A percentile compares a stretch with the other conserved stretches of the same genome.
Evolutionary conservation across 2,113 vertebrate species (phyloP).

Genomic region (Alexandromys fortis): DNA sequence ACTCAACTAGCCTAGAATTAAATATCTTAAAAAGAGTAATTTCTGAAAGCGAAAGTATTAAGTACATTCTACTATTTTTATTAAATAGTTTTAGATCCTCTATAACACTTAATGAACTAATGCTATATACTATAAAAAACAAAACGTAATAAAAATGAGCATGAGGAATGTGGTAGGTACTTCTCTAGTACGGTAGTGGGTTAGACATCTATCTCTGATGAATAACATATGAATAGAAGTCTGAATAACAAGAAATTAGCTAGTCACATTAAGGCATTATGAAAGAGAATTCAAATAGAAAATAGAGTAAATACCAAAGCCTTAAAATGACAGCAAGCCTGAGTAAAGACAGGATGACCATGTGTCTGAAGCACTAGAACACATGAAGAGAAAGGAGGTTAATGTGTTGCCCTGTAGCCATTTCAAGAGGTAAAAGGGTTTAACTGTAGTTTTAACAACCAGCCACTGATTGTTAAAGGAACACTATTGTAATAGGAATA

Average conservation of each 20-base stretch:
- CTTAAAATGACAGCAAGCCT: background rate
- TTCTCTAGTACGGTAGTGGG: background rate
- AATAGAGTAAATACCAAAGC: background rate
- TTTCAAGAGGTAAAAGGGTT: background rate
- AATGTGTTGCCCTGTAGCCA: background rate
- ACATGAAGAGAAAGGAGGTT: background rate
- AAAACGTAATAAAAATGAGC: background rate
- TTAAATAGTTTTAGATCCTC: background rate
- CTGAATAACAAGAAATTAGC: conserved; percentile 7
- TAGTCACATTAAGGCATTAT: background rate
- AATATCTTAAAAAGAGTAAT: conserved; percentile 26
- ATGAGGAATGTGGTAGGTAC: background rate
- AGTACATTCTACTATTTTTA: conserved; percentile 34
- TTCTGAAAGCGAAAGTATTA: conserved; percentile 18
- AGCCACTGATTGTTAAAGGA: background rate
- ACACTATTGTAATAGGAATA: background rate
- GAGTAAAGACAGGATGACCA: background rate
- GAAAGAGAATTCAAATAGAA: background rate
- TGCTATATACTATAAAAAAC: conserved; percentile 29
- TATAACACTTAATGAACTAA: background rate
- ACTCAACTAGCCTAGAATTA: conserved; percentile 5
- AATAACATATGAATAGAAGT: background rate
- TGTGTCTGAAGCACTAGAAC: background rate
- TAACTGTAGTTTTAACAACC: background rate
- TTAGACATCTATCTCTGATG: background rate